Evolutionary conservation across 2,888 invertebrate genomes (phyloP).

Genomic region (Tetanocera ferruginea): DNA sequence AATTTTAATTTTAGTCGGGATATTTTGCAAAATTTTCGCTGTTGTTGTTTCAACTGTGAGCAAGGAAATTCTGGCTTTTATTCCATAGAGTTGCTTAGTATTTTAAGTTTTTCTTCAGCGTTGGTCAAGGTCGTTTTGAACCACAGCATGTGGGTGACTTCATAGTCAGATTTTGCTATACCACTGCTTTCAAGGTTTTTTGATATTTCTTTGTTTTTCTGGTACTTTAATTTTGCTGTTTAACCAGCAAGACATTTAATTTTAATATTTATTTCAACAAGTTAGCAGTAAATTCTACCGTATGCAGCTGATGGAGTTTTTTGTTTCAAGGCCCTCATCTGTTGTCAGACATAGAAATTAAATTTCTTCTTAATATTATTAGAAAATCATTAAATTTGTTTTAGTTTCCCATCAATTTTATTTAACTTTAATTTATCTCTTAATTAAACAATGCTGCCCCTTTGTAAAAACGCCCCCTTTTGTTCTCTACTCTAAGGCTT

Average conservation of each 20-base stretch:
- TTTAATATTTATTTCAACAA: no score
- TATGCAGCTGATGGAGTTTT: no score
- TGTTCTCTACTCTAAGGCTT: background rate
- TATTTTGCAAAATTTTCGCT: constrained; percentile 22
- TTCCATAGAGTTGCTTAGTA: constrained; percentile 42
- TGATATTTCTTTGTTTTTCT: background rate
- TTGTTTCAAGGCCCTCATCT: no score
- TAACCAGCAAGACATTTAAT: background rate
- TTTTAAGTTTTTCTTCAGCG: background rate
- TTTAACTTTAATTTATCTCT: constrained; percentile 13
- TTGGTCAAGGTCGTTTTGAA: background rate
- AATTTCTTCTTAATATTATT: no score
- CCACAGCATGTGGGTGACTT: background rate
- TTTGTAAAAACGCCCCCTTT: background rate
- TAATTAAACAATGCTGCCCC: background rate
- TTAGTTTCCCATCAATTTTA: constrained; percentile 3
- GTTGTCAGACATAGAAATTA: no score
- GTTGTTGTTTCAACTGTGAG: background rate
- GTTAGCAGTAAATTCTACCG: no score
- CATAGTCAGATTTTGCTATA: background rate
- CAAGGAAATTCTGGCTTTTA: constrained; percentile 46
- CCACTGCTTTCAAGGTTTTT: background rate
- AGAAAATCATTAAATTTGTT: background rate
- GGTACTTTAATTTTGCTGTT: background rate
- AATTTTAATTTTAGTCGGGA: constrained; percentile 48